Base-by-base conservation (phyloP, 2,888 invertebrate genomes). In the Phengaris alcon region DNA sequence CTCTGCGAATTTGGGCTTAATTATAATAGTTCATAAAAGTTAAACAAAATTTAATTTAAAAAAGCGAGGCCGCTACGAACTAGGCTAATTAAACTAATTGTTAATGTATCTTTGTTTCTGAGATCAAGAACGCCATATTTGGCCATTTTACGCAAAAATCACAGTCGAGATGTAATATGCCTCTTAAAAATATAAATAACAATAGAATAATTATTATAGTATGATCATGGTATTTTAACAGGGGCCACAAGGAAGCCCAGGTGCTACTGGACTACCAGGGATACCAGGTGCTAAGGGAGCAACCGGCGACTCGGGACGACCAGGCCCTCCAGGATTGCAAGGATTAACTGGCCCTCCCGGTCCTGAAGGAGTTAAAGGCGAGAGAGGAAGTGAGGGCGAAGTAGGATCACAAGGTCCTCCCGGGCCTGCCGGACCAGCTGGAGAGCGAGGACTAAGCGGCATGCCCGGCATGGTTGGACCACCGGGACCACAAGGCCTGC, bases 261-360 rank as follows among this genome's bases (percentile, higher is more conserved):
- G 97, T 6, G 94, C 95, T 70, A 91, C 95, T 22, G 97, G 98
- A 55, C 85, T 94, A 52, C 93, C 95, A 68, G 97, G 97, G 64
- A 89, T 94, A 48, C 91, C 94, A 0, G 96, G 96, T 52, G 87
- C 94, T 75, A 97, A 97, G 85, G 97, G 97, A 77, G 89, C 94
- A 35, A 87, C 94, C 0, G 97, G 97, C 59, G 97, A 97, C 81
- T 85, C 93, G 9, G 97, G 97, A 13, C 91, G 96, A 78, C 91
- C 95, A 2, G 97, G 97, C 7, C 87, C 93, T 59, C 90, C 95
- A 2, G 97, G 97, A 0, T 93, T 94, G 1, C 94, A 95, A 76
- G 97, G 97, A 4, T 90, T 95, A 35, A 95, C 96, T 52, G 97
- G 97, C 22, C 89, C 95, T 3, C 94, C 95, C 13, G 97, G 97